Evolutionary conservation across 1,140 invertebrate species (phyloP), one percentile per base, ranked within the genome.

Genomic region (Lepidurus arcticus): DNA sequence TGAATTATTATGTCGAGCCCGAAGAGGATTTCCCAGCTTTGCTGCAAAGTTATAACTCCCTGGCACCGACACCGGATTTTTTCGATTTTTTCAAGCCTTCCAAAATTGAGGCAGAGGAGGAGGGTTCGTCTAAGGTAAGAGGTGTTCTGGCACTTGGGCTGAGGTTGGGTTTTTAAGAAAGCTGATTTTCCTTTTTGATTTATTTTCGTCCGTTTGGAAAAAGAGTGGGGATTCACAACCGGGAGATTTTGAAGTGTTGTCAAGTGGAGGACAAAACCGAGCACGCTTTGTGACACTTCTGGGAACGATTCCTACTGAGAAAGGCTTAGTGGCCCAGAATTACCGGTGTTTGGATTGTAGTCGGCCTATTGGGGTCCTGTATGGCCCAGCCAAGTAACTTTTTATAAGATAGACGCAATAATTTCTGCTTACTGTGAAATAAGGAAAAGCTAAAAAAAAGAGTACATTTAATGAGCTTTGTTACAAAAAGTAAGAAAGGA

Each of bases 301-400:
- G 6, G 90, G 90, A 8, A 88, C 85, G 78, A 87, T 97, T 78
- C 87, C 92, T 0, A 88, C 87, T 44, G 95, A 98, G 84, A 89
- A 89, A 79, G 96, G 95, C 1, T 85, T 98, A 1, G 93, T 96
- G 86, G 83, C 87, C 8, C 95, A 98, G 83, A 92, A 95, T 82
- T 98, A 95, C 84, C 89, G 92, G 80, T 98, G 96, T 83, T 88
- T 89, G 79, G 88, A 88, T 77, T 98, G 95, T 83, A 89, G 89
- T 78, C 86, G 92, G 80, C 88, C 91, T 1, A 87, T 97, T 78
- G 94, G 94, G 21, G 89, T 95, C 82, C 92, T 89, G 43, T 90
- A 92, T 80, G 89, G 88, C 3, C 91, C 90, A 82, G 82, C 84
- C 42, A 83, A 80, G 85, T 87, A 82, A 78, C 53, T 82, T 73